Evolutionary conservation across 2,113 vertebrate species (phyloP), one percentile per base, ranked within the genome.

Genomic region (Suncus etruscus): DNA sequence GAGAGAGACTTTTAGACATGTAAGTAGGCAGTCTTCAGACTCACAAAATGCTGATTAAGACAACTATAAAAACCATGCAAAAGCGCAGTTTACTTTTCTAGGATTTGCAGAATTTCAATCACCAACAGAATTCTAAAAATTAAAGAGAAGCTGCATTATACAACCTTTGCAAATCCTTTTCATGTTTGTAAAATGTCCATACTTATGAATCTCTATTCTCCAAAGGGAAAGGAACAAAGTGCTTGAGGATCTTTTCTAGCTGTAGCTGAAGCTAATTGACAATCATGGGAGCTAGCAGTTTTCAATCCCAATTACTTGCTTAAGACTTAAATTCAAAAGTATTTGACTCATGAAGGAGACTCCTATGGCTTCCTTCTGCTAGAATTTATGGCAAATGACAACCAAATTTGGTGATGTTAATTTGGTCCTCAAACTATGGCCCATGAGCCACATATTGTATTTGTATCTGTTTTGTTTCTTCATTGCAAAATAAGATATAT

Each of bases 281-380:
- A 77, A 50, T 58, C n/a, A 12, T 82, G 32, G 31, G 16, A 87
- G 4, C 2, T 77, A 61, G 58, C 58, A 61, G 58, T 61, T 61
- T 54, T 61, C 58, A 61, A 61, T 61, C 58, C 20, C 47, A 70
- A 29, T 87, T 32, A 47, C 29, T 87, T n/a, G 79, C 24, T 29
- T 12, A 69, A 82, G 6, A 65, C 70, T 65, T 74, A 78, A 69
- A 70, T 85, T 77, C 25, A 79, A 24, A 79, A 87, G 27, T 72
- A 91, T 78, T 15, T 4, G 69, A 48, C 22, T 85, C 87, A 84
- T 24, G 11, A 61, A 61, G 58, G 18, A 61, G 58, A 61, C 58
- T 61, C 58, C 58, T 22, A 20, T 61, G 58, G 18, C 58, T 61
- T 61, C 58, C 58, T 61, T 61, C 58, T 61, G 58, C 51, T 83